Evolutionary conservation across 1,140 invertebrate genomes (phyloP).

Genomic region (Tribolium castaneum): DNA sequence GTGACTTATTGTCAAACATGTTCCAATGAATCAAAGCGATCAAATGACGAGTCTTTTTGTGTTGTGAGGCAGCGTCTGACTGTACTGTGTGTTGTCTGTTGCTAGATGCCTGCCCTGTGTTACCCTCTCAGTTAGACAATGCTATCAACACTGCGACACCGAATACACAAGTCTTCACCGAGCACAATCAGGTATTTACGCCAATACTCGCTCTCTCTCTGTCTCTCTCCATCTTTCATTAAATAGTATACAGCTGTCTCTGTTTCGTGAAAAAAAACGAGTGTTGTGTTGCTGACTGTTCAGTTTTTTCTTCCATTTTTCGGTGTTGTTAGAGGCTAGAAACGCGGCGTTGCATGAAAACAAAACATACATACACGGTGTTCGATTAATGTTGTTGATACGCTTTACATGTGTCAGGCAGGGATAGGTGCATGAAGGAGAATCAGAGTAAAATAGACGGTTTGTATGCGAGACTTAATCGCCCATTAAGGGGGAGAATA

Average conservation of each 20-base stretch:
- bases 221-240: constrained; percentile 47
- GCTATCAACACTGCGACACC: constrained; percentile 66
- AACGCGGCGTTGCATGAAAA: neutral
- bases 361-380: constrained; percentile 13
- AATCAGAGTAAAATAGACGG: neutral
- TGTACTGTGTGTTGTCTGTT: constrained; percentile 71
- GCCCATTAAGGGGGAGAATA: too few species aligned
- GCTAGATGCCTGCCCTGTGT: constrained; percentile 75
- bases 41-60: constrained; percentile 48
- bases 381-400: neutral
- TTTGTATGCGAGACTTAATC: neutral
- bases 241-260: neutral
- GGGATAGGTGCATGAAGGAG: neutral
- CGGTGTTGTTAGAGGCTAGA: neutral
- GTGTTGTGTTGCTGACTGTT: constrained; percentile 20
- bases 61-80: constrained; percentile 58
- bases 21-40: neutral
- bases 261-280: neutral
- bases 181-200: constrained; percentile 64
- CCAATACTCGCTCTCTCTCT: constrained; percentile 57
- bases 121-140: constrained; percentile 76
- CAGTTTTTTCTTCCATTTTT: neutral
- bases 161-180: constrained; percentile 63
- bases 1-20: too few species aligned
- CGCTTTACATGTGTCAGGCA: neutral